Evolutionary conservation across 2,113 vertebrate species (phyloP), one percentile per base, ranked within the genome.

Genomic region (Erythrolamprus reginae): DNA sequence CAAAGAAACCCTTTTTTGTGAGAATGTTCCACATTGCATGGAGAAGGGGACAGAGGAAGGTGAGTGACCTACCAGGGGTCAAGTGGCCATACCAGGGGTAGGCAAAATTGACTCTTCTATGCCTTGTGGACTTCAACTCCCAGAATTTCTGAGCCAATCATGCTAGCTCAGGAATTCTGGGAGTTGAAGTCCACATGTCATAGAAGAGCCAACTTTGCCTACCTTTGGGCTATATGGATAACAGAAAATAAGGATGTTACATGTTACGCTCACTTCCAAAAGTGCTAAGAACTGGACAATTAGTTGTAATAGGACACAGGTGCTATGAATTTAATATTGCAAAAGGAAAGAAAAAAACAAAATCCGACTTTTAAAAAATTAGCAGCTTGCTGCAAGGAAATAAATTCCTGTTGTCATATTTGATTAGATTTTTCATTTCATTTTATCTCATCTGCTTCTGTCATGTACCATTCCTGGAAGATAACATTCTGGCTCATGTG

Each of bases 391-490:
- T 84, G 42, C 86, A 45, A 91, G 86, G 82, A 95, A 45, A 51
- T 33, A 45, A 15, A 87, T 58, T 84, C 12, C 6, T 28, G 13
- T n/a, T 83, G 61, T 47, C 88, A 87, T n/a, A 0, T 87, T 21
- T 21, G 70, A 21, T 77, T 77, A 1, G 33, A 77, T 77, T 42
- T 77, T 77, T 77, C 70, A 77, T 77, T 77, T 21, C 70, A 42
- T 42, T 77, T 77, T 77, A 77, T 77, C 42, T 77, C 61, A 42
- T 77, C 94, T 95, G 93, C 0, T 90, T 94, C 93, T 94, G 83
- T 58, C 90, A 6, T 51, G n/a, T 48, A 50, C 86, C 92, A 86
- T 51, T 93, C 12, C 65, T 89, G n/a, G 89, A 93, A 90, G 24
- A 53, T 92, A 89, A 90, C 94, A 91, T 15, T 91, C 8, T 92